Evolutionary conservation across 2,113 vertebrate genomes (phyloP).

Genomic region (Sclerurus mexicanus): DNA sequence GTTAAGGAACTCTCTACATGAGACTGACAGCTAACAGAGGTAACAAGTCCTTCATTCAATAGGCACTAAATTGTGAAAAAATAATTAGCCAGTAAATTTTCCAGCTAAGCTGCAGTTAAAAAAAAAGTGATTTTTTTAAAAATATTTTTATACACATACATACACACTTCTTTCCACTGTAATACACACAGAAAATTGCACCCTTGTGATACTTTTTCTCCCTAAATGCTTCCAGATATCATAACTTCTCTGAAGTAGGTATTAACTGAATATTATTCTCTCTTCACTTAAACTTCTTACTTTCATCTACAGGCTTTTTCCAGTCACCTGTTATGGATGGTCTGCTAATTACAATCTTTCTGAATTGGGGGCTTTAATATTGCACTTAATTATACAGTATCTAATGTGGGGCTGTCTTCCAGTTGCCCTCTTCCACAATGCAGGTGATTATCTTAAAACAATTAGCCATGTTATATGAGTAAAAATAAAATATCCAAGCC

Average conservation of each 20-base stretch:
- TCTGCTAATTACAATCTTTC: not conserved
- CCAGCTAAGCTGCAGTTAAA: not conserved
- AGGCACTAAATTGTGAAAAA: not conserved
- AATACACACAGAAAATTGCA: not conserved
- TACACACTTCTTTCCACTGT: not conserved
- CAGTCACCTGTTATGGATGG: not conserved
- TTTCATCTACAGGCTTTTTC: not conserved
- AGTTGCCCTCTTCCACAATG: not conserved
- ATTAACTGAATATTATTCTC: not conserved
- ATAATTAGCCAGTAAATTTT: not conserved
- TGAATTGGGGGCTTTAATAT: not conserved
- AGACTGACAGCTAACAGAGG: not conserved
- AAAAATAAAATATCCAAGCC: not conserved
- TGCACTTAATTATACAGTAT: not conserved
- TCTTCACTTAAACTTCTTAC: not conserved
- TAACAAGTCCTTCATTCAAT: not conserved
- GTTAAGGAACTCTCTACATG: not conserved
- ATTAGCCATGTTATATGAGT: rapidly evolving
- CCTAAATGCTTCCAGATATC: not conserved
- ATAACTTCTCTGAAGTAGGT: not conserved
- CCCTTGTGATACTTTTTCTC: not conserved
- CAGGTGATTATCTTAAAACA: not conserved
- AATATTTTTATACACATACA: not conserved
- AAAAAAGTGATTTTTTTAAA: not conserved
- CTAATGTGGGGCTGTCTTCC: not conserved